A percentile compares a stretch with the other conserved stretches of the same genome.
Evolutionary conservation across 2,888 invertebrate genomes (phyloP).

Genomic region (Drosophila borealis): DNA sequence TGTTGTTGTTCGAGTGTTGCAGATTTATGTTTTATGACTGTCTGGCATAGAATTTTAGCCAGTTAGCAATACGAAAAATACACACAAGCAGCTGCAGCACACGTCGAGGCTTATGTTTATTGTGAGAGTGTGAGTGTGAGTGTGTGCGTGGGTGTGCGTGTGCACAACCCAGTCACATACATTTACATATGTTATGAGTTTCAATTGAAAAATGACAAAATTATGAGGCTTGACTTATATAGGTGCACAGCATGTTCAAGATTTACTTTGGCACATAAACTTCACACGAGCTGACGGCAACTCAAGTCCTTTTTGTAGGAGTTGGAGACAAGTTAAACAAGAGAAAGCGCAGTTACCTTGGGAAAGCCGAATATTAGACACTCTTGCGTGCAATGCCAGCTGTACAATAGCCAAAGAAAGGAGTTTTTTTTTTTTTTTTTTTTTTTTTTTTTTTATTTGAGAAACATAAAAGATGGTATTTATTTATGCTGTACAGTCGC

Average conservation of each 20-base stretch:
- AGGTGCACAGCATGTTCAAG: background rate
- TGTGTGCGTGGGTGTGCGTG: constrained; percentile 4
- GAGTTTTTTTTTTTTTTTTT: too few relatives aligned
- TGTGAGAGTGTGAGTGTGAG: background rate
- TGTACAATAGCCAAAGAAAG: too few relatives aligned
- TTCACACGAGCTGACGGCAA: background rate
- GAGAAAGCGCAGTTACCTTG: too few relatives aligned
- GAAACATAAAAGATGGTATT: too few relatives aligned
- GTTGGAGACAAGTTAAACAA: too few relatives aligned
- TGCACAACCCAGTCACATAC: background rate
- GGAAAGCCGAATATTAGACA: too few relatives aligned
- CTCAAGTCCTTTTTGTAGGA: too few relatives aligned
- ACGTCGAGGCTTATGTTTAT: constrained; percentile 24
- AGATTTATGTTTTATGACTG: constrained; percentile 70
- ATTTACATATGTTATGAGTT: constrained; percentile 10
- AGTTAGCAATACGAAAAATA: constrained; percentile 23
- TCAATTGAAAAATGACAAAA: constrained; percentile 31
- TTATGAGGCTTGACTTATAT: constrained; percentile 9
- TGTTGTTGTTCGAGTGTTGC: constrained; percentile 42
- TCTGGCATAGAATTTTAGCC: constrained; percentile 37
- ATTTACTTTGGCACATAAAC: background rate
- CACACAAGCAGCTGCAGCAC: constrained; percentile 13
- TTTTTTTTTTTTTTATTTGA: too few relatives aligned
- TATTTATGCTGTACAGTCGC: too few relatives aligned
- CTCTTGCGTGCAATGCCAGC: too few relatives aligned